phyloP scores from a whole-genome alignment of 2,888 invertebrate species.

The Vanessa cardui region DNA sequence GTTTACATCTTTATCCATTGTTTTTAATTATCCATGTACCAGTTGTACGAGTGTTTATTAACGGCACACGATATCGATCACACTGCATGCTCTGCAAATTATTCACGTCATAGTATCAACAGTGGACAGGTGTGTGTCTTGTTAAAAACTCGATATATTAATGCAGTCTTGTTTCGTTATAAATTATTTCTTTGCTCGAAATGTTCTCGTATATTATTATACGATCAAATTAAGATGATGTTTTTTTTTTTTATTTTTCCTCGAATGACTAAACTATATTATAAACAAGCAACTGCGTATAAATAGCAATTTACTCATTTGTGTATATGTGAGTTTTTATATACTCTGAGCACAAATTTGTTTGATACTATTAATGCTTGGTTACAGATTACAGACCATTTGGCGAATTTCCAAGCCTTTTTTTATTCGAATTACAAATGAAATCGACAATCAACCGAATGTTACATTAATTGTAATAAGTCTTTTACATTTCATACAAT shows the following conservation, averaged over 20 bases:
- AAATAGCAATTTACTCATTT: no score
- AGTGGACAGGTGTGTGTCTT: slow-evolving; percentile 15
- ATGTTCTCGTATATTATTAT: not conserved
- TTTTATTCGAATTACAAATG: slow-evolving; percentile 6
- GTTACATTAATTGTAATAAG: not conserved
- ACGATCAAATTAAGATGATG: not conserved
- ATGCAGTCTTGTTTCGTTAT: no score
- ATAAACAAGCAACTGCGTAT: no score
- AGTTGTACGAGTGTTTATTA: slow-evolving; percentile 20
- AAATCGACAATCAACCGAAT: slow-evolving; percentile 3
- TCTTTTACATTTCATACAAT: not conserved
- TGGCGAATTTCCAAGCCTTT: slow-evolving; percentile 31
- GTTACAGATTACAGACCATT: slow-evolving; percentile 30
- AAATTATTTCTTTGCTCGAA: not conserved
- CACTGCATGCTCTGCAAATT: slow-evolving; percentile 28
- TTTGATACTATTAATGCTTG: slow-evolving; percentile 17
- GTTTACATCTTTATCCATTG: slow-evolving; percentile 17
- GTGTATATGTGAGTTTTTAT: not conserved
- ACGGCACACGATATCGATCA: slow-evolving; percentile 29
- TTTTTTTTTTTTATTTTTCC: not conserved
- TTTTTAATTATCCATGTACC: slow-evolving; percentile 12
- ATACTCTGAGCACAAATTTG: not conserved
- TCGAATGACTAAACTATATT: no score
- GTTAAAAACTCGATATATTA: not conserved
- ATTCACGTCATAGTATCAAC: slow-evolving; percentile 20